Percentiles rank a stretch among this genome's conserved stretches.
Evolutionary conservation across 2,888 invertebrate species (phyloP).

Genomic region (Eupithecia dodoneata): DNA sequence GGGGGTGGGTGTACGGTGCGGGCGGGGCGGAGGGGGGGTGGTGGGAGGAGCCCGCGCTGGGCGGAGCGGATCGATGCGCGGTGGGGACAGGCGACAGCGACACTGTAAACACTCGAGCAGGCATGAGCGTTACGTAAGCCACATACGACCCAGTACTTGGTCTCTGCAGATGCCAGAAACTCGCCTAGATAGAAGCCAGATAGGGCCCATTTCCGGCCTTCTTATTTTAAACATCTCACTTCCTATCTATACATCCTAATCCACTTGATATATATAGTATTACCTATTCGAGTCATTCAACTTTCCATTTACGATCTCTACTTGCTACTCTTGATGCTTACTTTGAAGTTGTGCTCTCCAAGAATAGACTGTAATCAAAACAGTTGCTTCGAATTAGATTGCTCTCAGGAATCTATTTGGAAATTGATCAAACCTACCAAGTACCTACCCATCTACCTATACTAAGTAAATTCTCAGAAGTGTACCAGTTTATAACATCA

Average conservation of each 20-base stretch:
- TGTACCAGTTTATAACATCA: slow-evolving; percentile 9
- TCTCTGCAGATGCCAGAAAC: slow-evolving; percentile 47
- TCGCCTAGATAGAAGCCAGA: slow-evolving; percentile 32
- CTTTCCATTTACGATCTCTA: slow-evolving; percentile 22
- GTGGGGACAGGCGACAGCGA: slow-evolving; percentile 81
- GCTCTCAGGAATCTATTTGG: slow-evolving; percentile 17
- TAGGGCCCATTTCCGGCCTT: slow-evolving; percentile 33
- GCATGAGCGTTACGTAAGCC: slow-evolving; percentile 65
- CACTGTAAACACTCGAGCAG: slow-evolving; percentile 74
- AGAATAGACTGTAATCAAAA: slow-evolving; percentile 24
- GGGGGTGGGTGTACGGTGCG: slow-evolving; percentile 46
- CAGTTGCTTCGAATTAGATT: slow-evolving; percentile 23
- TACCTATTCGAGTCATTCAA: slow-evolving; percentile 14
- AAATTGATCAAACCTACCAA: slow-evolving; percentile 20
- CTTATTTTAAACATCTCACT: slow-evolving; percentile 34
- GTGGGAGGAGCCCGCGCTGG: slow-evolving; percentile 81
- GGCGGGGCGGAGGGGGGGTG: slow-evolving; percentile 49
- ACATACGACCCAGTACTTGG: slow-evolving; percentile 47
- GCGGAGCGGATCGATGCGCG: slow-evolving; percentile 83
- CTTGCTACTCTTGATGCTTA: no score
- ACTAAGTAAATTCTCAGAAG: slow-evolving; percentile 18
- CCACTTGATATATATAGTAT: slow-evolving; percentile 20
- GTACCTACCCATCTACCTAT: not conserved
- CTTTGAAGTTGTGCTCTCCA: slow-evolving; percentile 22
- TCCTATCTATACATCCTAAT: slow-evolving; percentile 26